phyloP scores from a whole-genome alignment of 2,888 invertebrate species.

The Diploptera punctata region DNA sequence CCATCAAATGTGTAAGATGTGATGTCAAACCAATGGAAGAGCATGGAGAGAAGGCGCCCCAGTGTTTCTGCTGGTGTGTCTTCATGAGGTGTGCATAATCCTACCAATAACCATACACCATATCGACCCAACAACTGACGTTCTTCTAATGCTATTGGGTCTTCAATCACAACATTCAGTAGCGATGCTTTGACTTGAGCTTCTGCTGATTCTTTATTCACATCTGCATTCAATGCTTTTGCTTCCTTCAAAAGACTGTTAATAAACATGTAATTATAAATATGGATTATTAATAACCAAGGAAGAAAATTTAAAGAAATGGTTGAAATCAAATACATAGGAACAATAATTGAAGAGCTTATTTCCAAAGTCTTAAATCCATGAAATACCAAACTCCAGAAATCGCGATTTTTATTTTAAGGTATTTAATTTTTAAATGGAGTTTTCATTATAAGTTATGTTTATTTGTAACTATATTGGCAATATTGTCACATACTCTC shows the following conservation, averaged over 20 bases:
- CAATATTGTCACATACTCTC: no score
- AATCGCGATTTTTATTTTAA: no score
- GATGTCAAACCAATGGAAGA: conserved; percentile 99
- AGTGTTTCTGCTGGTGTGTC: conserved; percentile 81
- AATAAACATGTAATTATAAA: no score
- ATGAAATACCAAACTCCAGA: no score
- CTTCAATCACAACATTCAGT: conserved; percentile 53
- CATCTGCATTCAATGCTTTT: conserved; percentile 76
- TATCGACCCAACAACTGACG: conserved; percentile 90
- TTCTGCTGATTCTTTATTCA: conserved; percentile 60
- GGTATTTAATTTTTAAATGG: no score
- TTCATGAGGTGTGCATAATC: conserved; percentile 83
- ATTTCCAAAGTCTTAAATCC: no score
- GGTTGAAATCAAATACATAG: no score
- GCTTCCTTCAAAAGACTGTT: conserved; percentile 88
- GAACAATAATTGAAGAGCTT: no score
- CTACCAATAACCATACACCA: conserved; percentile 97
- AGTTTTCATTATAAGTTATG: no score
- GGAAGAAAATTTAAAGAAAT: no score
- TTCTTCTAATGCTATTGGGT: conserved; percentile 83
- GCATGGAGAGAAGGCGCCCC: conserved; percentile 91
- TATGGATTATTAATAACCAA: no score
- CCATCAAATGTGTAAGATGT: conserved; percentile 97
- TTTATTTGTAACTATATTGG: no score
- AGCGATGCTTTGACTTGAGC: conserved; percentile 49